Percentiles rank a stretch among this genome's conserved stretches.
Evolutionary conservation across 2,797 vertebrate genomes (phyloP).

Genomic region (Acanthurus tractus): DNA sequence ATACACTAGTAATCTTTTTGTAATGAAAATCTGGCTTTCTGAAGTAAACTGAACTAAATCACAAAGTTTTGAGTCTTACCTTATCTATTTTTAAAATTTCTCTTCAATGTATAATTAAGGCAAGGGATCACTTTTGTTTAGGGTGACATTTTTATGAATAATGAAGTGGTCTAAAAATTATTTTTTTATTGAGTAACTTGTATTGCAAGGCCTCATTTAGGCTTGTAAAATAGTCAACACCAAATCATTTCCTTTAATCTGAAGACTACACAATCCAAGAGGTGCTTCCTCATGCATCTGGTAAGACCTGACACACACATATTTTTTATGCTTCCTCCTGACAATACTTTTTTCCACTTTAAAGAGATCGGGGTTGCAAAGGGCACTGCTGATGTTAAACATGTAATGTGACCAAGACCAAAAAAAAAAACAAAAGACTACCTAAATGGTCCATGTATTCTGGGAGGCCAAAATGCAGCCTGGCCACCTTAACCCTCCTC

Average conservation of each 20-base stretch:
- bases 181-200: neutral
- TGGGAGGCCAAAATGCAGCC: slow-evolving; percentile 8
- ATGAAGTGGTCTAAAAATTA: neutral
- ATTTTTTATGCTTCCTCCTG: neutral
- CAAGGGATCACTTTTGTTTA: neutral
- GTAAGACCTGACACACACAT: neutral
- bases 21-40: neutral
- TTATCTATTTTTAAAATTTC: neutral
- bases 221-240: neutral
- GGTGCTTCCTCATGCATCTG: neutral
- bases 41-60: neutral
- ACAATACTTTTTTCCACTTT: neutral
- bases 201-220: neutral
- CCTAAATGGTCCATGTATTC: slow-evolving; percentile 5
- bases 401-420: neutral
- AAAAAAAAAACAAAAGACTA: neutral
- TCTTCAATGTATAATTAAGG: neutral
- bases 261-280: neutral
- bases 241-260: neutral
- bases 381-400: neutral
- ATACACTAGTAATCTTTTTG: slow-evolving; percentile 1
- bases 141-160: neutral
- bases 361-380: neutral
- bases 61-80: no score
- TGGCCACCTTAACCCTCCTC: slow-evolving; percentile 11